Evolutionary conservation across 2,797 vertebrate genomes (phyloP).

Genomic region (Pipistrellus nathusii): DNA sequence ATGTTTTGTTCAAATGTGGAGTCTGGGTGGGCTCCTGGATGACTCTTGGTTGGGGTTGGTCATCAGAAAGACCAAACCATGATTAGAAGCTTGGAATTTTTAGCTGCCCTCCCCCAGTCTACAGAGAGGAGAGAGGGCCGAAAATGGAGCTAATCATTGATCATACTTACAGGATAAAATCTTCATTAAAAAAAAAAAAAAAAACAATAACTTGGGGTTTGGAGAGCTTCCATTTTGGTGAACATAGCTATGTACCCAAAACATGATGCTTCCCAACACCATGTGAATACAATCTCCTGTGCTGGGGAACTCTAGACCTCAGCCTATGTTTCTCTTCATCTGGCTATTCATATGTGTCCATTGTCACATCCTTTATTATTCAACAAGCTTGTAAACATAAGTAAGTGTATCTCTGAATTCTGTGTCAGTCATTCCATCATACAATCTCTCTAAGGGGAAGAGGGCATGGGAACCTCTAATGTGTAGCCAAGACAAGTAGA

Average conservation of each 20-base stretch:
- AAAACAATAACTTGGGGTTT: neutral
- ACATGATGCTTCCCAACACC: neutral
- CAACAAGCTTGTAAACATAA: neutral
- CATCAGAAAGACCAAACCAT: neutral
- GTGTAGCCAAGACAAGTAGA: neutral
- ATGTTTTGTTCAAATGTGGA: neutral
- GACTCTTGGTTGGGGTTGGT: neutral
- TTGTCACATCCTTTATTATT: neutral
- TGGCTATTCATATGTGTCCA: neutral
- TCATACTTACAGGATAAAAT: neutral
- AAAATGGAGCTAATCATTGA: neutral
- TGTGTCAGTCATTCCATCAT: neutral
- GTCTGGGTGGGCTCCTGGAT: neutral
- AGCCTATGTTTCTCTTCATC: neutral
- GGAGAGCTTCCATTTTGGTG: neutral
- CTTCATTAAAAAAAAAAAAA: neutral
- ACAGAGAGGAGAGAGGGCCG: neutral
- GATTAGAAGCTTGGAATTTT: neutral
- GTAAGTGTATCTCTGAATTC: neutral
- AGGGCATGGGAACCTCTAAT: neutral
- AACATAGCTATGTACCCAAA: neutral
- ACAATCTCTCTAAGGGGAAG: neutral
- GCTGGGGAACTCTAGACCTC: neutral
- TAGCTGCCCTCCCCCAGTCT: neutral
- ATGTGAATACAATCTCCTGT: neutral